Conservation (phyloP, 2,113 vertebrate species). For the Phylloscopus trochiloides region DNA sequence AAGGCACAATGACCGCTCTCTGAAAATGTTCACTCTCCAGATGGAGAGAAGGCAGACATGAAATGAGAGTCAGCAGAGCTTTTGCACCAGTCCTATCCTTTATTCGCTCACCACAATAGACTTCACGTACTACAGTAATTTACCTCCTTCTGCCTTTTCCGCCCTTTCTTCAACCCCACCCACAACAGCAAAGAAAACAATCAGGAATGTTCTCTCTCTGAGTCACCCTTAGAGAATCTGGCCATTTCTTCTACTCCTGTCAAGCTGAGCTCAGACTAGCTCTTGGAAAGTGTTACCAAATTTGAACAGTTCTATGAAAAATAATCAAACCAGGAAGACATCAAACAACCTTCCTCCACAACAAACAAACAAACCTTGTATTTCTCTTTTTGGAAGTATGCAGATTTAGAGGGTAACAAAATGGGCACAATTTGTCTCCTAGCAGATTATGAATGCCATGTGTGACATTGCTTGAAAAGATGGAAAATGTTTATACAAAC, state of each 20-base stretch:
- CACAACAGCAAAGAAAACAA: background rate
- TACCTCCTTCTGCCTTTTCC: background rate
- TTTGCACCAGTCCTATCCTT: background rate
- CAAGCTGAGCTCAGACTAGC: background rate
- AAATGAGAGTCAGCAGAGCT: background rate
- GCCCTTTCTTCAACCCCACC: background rate
- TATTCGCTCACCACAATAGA: background rate
- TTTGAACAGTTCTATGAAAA: background rate
- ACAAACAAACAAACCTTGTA: background rate
- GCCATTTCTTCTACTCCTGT: background rate
- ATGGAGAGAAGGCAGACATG: background rate
- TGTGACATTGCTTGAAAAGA: slow-evolving; percentile 43
- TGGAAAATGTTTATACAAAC: slow-evolving; percentile 49
- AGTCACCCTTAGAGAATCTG: background rate
- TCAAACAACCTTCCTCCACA: background rate
- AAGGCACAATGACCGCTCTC: background rate
- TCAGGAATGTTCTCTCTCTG: background rate
- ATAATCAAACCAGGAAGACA: slow-evolving; percentile 29
- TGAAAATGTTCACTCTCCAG: background rate
- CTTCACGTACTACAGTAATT: background rate
- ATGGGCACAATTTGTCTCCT: slow-evolving; percentile 32
- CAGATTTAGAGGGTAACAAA: slow-evolving; percentile 64
- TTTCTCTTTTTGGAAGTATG: slow-evolving; percentile 3
- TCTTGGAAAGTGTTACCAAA: background rate
- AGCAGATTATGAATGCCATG: slow-evolving; percentile 62